These are phyloP conservation scores for Venusia cambrica DNA, from an alignment of 2,888 invertebrate genomes.

Conservation along the genomic window DNA sequence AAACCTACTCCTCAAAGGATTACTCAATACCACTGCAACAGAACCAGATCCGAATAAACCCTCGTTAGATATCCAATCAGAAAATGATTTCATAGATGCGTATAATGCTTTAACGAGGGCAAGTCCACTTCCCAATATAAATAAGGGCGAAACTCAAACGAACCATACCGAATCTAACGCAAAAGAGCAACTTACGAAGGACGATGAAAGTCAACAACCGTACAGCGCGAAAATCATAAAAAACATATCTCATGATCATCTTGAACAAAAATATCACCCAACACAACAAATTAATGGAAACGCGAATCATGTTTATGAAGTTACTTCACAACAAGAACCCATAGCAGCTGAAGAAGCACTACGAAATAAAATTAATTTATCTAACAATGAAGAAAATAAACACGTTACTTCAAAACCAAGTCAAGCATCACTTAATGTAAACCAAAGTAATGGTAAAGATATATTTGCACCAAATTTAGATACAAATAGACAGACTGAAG, in stretches of 20 bases:
- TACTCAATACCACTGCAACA: constrained; percentile 30
- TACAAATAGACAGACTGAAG: constrained; percentile 31
- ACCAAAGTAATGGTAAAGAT: constrained; percentile 1
- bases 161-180: constrained; percentile 5
- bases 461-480: constrained; percentile 1
- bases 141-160: constrained; percentile 8
- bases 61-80: constrained; percentile 59
- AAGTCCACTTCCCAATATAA: constrained; percentile 64
- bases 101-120: constrained; percentile 68
- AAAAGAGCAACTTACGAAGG: constrained; percentile 9
- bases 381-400: constrained; percentile 4
- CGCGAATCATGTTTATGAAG: constrained; percentile 2
- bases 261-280: constrained; percentile 13
- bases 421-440: constrained; percentile 1
- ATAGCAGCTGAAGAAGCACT: constrained; percentile 4
- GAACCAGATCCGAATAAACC: constrained; percentile 23
- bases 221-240: constrained; percentile 7
- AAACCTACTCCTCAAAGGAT: constrained; percentile 53
- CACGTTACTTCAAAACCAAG: constrained; percentile 1
- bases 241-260: constrained; percentile 9
- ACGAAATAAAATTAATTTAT: constrained; percentile 5
- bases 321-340: not conserved
- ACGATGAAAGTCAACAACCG: constrained; percentile 14
- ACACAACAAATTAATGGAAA: constrained; percentile 2
- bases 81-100: constrained; percentile 74